These are phyloP conservation scores for Eupsilia transversa DNA, from an alignment of 2,888 invertebrate species.

Conservation along the genomic window DNA sequence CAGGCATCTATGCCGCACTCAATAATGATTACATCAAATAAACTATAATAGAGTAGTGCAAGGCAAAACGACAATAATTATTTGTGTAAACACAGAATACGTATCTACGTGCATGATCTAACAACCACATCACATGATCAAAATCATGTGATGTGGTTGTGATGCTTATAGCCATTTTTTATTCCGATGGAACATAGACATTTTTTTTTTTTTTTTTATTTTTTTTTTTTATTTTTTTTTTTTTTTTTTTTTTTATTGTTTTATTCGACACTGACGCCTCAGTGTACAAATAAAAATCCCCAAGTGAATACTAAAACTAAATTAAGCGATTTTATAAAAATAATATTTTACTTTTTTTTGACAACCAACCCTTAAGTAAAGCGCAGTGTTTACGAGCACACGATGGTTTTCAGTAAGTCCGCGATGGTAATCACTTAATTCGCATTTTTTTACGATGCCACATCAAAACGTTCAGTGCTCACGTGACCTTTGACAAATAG, in stretches of 20 bases:
- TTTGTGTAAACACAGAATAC: background rate
- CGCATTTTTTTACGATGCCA: slow-evolving; percentile 69
- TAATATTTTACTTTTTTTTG: background rate
- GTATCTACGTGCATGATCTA: too few relatives aligned
- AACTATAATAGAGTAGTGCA: background rate
- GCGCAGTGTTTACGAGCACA: slow-evolving; percentile 69
- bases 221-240: too few relatives aligned
- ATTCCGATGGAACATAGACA: too few relatives aligned
- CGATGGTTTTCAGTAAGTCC: slow-evolving; percentile 69
- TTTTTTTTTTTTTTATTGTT: too few relatives aligned
- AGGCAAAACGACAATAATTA: background rate
- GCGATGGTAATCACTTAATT: slow-evolving; percentile 77
- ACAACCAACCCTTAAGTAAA: slow-evolving; percentile 63
- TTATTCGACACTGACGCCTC: too few relatives aligned
- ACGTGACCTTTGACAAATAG: slow-evolving; percentile 63
- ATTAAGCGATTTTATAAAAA: background rate
- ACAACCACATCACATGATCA: too few relatives aligned
- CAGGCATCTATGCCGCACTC: background rate
- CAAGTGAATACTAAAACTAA: too few relatives aligned
- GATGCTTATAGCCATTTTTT: too few relatives aligned
- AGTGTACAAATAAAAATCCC: too few relatives aligned
- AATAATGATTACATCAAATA: background rate
- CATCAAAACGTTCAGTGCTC: slow-evolving; percentile 62
- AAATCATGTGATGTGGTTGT: too few relatives aligned
- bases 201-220: too few relatives aligned